phyloP scores from a whole-genome alignment of 2,888 invertebrate genomes.

The Malthinus flaveolus region DNA sequence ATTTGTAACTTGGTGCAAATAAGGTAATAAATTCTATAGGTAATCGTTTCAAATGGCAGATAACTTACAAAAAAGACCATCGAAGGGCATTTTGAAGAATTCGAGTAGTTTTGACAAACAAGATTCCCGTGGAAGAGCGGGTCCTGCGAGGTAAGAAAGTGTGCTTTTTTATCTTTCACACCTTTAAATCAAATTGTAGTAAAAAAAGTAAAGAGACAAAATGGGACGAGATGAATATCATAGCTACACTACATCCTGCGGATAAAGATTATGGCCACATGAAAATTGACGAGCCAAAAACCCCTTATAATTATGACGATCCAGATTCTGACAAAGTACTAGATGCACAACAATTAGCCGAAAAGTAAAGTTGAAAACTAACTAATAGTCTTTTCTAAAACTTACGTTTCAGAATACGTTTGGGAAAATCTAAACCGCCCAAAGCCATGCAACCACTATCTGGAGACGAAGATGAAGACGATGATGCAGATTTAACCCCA shows the following conservation, averaged over 20 bases:
- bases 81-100: constrained; percentile 90
- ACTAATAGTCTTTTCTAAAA: background rate
- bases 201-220: constrained; percentile 66
- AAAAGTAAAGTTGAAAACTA: constrained; percentile 57
- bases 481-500: constrained; percentile 54
- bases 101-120: constrained; percentile 87
- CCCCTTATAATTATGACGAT: constrained; percentile 74
- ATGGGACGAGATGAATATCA: constrained; percentile 98
- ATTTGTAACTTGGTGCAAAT: background rate
- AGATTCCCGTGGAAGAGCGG: constrained; percentile 39
- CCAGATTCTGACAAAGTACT: constrained; percentile 59
- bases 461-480: constrained; percentile 42
- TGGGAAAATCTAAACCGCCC: constrained; percentile 54
- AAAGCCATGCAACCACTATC: constrained; percentile 54
- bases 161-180: too few species aligned
- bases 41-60: constrained; percentile 62
- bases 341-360: constrained; percentile 75
- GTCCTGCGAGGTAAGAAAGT: constrained; percentile 32
- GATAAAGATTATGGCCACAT: constrained; percentile 99
- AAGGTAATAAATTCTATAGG: background rate
- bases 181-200: constrained; percentile 24
- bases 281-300: constrained; percentile 98
- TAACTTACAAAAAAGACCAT: constrained; percentile 80
- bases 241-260: constrained; percentile 95
- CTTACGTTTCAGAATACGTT: constrained; percentile 45